Evolutionary conservation across 2,797 vertebrate genomes (phyloP).

Genomic region (Gorsachius magnificus): DNA sequence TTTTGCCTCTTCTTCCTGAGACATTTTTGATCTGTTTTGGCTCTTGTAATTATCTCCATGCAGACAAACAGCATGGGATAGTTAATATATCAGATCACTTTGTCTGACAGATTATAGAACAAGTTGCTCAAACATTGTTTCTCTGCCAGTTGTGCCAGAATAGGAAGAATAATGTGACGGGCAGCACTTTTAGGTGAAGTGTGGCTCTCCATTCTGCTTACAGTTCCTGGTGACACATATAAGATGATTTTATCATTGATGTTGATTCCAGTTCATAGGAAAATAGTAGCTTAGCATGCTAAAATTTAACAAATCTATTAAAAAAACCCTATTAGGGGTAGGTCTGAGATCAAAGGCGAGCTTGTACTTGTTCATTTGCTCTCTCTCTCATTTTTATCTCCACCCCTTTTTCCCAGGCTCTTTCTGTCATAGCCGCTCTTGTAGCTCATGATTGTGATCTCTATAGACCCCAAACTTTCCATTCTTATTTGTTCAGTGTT

Average conservation of each 20-base stretch:
- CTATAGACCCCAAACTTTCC: not conserved
- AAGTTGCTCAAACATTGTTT: not conserved
- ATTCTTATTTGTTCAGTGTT: not conserved
- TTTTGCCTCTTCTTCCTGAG: not conserved
- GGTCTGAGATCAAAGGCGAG: not conserved
- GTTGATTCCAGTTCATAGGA: not conserved
- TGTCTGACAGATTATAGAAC: not conserved
- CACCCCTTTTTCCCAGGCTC: not conserved
- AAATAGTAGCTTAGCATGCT: not conserved
- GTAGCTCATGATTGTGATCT: accelerated
- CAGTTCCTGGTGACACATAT: too few relatives aligned
- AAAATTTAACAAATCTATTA: not conserved
- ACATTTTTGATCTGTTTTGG: not conserved
- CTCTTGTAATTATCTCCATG: not conserved
- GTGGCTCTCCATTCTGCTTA: not conserved
- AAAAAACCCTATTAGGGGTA: not conserved
- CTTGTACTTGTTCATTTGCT: not conserved
- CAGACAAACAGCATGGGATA: not conserved
- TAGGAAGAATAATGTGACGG: not conserved
- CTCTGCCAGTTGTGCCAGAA: not conserved
- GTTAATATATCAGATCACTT: not conserved
- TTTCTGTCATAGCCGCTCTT: not conserved
- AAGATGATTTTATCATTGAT: not conserved
- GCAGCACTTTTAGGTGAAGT: not conserved
- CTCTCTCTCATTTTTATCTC: not conserved